These are phyloP conservation scores for Andrena bucephala DNA, from an alignment of 2,888 invertebrate genomes.

Conservation along the genomic window DNA sequence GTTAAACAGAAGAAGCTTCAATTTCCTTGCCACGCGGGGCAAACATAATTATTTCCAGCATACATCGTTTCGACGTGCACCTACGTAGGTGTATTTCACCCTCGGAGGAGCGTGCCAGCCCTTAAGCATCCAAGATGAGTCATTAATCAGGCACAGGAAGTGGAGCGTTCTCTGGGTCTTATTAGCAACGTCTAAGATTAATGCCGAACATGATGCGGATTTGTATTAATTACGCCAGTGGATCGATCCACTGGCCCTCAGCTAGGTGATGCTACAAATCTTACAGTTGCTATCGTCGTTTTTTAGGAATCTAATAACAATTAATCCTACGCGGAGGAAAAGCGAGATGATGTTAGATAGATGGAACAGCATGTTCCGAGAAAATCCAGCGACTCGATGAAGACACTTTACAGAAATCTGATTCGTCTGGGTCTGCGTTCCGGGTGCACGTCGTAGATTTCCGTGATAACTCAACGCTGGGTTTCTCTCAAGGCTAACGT, in stretches of 20 bases:
- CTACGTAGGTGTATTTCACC: not conserved
- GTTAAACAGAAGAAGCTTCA: not conserved
- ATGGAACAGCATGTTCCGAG: not conserved
- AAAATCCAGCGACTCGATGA: not conserved
- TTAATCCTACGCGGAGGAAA: not conserved
- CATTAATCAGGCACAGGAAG: conserved; percentile 22
- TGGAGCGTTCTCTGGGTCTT: conserved; percentile 5
- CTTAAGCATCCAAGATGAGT: not conserved
- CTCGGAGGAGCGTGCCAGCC: not conserved
- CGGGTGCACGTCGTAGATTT: conserved; percentile 11
- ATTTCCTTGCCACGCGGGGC: not conserved
- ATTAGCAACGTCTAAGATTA: conserved; percentile 15
- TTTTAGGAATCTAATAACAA: no score
- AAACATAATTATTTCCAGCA: not conserved
- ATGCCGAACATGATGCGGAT: conserved; percentile 11
- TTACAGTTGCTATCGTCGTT: no score
- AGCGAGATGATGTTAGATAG: not conserved
- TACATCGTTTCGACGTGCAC: not conserved
- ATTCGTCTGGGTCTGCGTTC: not conserved
- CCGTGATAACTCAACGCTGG: conserved; percentile 19
- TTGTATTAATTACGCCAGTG: conserved; percentile 12
- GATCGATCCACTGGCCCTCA: not conserved
- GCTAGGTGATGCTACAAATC: no score
- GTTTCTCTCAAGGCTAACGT: conserved; percentile 11
- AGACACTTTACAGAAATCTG: not conserved